These are phyloP conservation scores for Drosophila kambysellisi DNA, from an alignment of 2,888 invertebrate genomes.

Conservation along the genomic window DNA sequence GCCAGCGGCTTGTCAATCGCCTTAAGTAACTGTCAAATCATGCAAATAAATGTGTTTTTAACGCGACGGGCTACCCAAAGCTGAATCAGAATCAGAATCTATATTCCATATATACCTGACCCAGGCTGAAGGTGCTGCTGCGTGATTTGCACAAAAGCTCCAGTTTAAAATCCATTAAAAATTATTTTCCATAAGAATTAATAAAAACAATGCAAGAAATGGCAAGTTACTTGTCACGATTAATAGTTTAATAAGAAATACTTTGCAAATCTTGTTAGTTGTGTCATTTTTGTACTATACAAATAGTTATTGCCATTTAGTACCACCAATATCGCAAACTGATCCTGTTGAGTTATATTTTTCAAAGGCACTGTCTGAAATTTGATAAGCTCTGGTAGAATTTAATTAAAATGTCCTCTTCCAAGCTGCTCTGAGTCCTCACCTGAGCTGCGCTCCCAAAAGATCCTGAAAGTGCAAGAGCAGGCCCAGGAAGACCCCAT, in stretches of 20 bases:
- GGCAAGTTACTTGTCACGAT: slow-evolving; percentile 34
- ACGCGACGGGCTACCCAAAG: slow-evolving; percentile 44
- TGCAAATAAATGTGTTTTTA: slow-evolving; percentile 76
- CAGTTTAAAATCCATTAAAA: slow-evolving; percentile 21
- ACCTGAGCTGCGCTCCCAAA: background rate
- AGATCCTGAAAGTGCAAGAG: background rate
- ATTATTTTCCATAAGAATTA: slow-evolving; percentile 28
- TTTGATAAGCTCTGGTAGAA: background rate
- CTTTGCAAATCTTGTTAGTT: background rate
- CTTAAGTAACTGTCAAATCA: slow-evolving; percentile 79
- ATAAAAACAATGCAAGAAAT: slow-evolving; percentile 37
- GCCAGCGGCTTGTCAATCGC: slow-evolving; percentile 64
- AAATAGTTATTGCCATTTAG: background rate
- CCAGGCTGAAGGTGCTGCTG: slow-evolving; percentile 15
- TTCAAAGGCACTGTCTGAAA: background rate
- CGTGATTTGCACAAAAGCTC: slow-evolving; percentile 49
- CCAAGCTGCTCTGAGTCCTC: background rate
- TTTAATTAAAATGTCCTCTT: background rate
- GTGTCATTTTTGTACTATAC: background rate
- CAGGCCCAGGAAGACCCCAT: background rate
- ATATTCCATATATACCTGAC: slow-evolving; percentile 1
- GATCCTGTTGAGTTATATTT: background rate
- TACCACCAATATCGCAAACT: background rate
- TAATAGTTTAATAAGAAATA: slow-evolving; percentile 37
- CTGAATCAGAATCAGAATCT: slow-evolving; percentile 24